These are phyloP conservation scores for Calvadosia cruxmelitensis DNA, from an alignment of 30 jellyfish, hydroid and myxozoan genomes.

Conservation along the genomic window DNA sequence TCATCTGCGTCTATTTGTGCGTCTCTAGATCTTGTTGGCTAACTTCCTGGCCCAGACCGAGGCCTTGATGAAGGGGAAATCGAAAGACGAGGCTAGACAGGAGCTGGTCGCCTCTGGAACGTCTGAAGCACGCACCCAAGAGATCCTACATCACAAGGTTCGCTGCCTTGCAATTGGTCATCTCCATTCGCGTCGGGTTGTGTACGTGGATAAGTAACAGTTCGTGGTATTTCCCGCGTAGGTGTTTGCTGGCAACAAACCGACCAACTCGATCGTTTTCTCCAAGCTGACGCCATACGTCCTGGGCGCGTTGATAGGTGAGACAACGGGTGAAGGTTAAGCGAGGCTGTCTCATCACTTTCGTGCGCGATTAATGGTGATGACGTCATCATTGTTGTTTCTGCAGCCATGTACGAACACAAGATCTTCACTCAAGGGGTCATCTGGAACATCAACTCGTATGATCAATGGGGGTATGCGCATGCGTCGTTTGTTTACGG, in stretches of 20 bases:
- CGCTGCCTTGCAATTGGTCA: background rate
- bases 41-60: constrained; percentile 98
- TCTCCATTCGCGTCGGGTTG: background rate
- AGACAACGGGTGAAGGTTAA: background rate
- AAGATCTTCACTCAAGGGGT: constrained; percentile 98
- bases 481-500: no score
- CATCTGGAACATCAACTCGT: constrained; percentile 95
- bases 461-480: constrained; percentile 99
- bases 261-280: constrained; percentile 81
- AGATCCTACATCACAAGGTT: constrained; percentile 78
- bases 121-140: constrained; percentile 31
- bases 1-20: background rate
- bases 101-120: constrained; percentile 54
- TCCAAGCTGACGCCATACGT: constrained; percentile 72
- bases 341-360: no score
- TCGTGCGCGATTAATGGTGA: no score
- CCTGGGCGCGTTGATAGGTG: constrained; percentile 89
- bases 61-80: constrained; percentile 96
- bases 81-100: constrained; percentile 60
- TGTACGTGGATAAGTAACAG: background rate
- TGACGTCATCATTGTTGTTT: background rate
- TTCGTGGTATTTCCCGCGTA: background rate
- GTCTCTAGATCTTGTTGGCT: constrained; percentile 68
- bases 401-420: constrained; percentile 95
- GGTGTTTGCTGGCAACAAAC: constrained; percentile 93